Percentiles rank a stretch among this genome's conserved stretches.
Evolutionary conservation across 2,113 vertebrate species (phyloP).

Genomic region (Garra rufa): DNA sequence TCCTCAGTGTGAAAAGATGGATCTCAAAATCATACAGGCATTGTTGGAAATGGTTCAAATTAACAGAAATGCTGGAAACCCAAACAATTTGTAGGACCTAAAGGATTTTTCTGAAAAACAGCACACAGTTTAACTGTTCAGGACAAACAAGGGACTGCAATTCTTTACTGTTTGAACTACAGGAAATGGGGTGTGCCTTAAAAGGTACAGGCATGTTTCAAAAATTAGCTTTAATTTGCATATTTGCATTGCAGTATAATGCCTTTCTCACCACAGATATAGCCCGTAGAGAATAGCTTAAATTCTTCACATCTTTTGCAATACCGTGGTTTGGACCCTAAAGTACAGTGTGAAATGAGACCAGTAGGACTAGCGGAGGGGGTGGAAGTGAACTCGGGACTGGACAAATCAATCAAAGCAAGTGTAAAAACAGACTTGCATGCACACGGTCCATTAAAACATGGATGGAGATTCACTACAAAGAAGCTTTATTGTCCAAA

Average conservation of each 20-base stretch:
- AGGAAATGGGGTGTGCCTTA: not conserved
- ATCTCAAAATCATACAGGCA: too few species aligned
- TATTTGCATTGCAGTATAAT: not conserved
- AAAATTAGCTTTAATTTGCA: not conserved
- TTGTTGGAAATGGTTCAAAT: too few species aligned
- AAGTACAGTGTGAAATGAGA: not conserved
- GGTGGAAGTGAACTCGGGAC: not conserved
- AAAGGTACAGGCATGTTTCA: too few species aligned
- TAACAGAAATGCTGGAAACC: too few species aligned
- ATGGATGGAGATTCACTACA: not conserved
- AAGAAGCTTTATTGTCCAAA: constrained; percentile 3
- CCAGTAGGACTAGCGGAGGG: not conserved
- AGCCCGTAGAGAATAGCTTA: not conserved
- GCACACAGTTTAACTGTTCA: too few species aligned
- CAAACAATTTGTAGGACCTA: too few species aligned
- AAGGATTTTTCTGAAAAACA: too few species aligned
- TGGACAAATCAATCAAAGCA: not conserved
- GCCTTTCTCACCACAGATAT: not conserved
- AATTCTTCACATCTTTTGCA: not conserved
- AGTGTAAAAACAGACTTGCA: not conserved
- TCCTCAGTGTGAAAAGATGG: too few species aligned
- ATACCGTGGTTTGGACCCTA: not conserved
- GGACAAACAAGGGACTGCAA: too few species aligned
- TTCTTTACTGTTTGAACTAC: not conserved
- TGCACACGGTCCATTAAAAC: not conserved